Evolutionary conservation across 2,113 vertebrate species (phyloP).

Genomic region (Protomyctophum bolini): DNA sequence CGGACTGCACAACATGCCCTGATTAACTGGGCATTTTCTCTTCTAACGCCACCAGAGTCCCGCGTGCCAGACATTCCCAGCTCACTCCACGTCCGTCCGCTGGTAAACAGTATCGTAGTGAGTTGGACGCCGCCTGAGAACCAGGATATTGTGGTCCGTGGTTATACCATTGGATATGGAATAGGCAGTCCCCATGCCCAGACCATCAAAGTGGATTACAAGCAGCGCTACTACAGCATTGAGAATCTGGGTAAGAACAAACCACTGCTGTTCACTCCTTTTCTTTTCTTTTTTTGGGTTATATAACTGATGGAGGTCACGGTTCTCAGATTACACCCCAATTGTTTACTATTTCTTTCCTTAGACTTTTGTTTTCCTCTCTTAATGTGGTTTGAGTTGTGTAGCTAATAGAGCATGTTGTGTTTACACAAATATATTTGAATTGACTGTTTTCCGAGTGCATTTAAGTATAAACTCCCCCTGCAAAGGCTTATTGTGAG

Average conservation of each 20-base stretch:
- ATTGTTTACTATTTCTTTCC: too few species aligned
- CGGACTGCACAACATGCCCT: too few species aligned
- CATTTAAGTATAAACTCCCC: too few species aligned
- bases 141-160: conserved; percentile 95
- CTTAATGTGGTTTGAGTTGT: too few species aligned
- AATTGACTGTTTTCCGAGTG: too few species aligned
- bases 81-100: conserved; percentile 92
- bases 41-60: conserved; percentile 77
- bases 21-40: neutral
- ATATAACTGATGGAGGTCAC: too few species aligned
- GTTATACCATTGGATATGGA: conserved; percentile 94
- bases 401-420: too few species aligned
- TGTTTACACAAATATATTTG: too few species aligned
- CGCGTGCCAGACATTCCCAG: conserved; percentile 94
- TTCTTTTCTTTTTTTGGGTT: neutral
- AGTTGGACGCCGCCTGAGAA: conserved; percentile 98
- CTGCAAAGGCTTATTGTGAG: too few species aligned
- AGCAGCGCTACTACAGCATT: conserved; percentile 97
- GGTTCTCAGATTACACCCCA: too few species aligned
- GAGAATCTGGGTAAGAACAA: conserved; percentile 89
- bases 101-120: conserved; percentile 95
- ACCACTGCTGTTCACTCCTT: neutral
- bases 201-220: conserved; percentile 97
- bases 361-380: too few species aligned
- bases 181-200: conserved; percentile 95